Percentiles rank a stretch among this genome's conserved stretches.
Evolutionary conservation across 2,797 vertebrate genomes (phyloP).

Genomic region (Corythornis leucogaster): DNA sequence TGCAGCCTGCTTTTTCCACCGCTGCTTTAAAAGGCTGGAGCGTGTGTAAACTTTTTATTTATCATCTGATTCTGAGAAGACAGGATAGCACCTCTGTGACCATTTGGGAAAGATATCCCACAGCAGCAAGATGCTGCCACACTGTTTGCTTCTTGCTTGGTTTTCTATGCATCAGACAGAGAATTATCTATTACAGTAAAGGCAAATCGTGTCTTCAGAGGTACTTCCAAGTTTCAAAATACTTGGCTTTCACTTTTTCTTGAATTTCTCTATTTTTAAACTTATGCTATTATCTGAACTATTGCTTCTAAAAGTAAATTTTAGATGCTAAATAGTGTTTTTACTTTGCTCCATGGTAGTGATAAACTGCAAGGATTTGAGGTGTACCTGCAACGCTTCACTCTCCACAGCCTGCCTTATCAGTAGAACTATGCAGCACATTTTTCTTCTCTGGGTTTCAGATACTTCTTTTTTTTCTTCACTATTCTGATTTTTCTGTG

Average conservation of each 20-base stretch:
- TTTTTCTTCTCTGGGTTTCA: background rate
- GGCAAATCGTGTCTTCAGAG: background rate
- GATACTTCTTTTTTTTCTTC: background rate
- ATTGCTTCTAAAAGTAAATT: background rate
- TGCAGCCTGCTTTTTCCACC: background rate
- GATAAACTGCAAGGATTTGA: background rate
- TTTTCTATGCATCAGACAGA: background rate
- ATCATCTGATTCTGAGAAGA: background rate
- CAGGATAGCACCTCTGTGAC: background rate
- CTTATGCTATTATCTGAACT: background rate
- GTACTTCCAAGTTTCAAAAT: background rate
- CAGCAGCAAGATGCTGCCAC: background rate
- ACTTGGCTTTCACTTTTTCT: background rate
- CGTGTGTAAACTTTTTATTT: background rate
- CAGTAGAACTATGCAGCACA: background rate
- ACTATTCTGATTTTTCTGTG: background rate
- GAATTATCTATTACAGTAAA: fast-evolving
- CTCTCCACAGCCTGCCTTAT: background rate
- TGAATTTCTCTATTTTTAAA: background rate
- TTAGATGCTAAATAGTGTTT: background rate
- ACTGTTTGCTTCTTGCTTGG: background rate
- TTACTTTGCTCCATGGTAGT: background rate
- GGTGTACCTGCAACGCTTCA: background rate
- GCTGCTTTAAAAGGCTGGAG: background rate
- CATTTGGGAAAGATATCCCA: background rate